These are phyloP conservation scores for Mormyrus hasselquistii DNA, from an alignment of 2,797 vertebrate species.

Conservation along the genomic window DNA sequence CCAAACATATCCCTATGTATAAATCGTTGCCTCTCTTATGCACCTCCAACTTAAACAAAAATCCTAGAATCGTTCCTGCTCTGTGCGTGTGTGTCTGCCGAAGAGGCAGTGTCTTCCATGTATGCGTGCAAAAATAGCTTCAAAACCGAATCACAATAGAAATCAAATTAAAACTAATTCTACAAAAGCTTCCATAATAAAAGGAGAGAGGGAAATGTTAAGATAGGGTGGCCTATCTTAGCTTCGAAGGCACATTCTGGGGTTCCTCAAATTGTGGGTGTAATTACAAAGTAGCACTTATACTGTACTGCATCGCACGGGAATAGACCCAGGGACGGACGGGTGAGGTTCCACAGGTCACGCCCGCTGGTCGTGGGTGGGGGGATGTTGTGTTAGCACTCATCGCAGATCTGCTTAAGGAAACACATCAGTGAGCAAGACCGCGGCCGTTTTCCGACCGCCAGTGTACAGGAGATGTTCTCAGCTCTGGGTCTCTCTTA, in stretches of 20 bases:
- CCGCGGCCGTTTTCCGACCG: neutral
- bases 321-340: neutral
- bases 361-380: neutral
- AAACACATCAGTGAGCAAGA: neutral
- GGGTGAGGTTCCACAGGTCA: neutral
- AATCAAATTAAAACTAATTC: neutral
- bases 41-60: neutral
- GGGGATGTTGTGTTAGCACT: neutral
- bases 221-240: neutral
- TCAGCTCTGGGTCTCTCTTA: neutral
- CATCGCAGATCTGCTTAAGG: neutral
- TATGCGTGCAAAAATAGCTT: neutral
- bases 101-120: neutral
- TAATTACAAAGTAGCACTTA: neutral
- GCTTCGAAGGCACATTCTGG: neutral
- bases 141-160: neutral
- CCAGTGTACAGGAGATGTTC: neutral
- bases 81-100: neutral
- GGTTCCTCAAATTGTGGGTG: neutral
- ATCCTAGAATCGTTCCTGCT: neutral
- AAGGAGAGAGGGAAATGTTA: neutral
- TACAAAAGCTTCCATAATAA: neutral
- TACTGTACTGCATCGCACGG: neutral
- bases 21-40: neutral
- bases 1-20: neutral